Evolutionary conservation across 2,888 invertebrate genomes (phyloP), one percentile per base, ranked within the genome.

Genomic region (Plebejus anna): DNA sequence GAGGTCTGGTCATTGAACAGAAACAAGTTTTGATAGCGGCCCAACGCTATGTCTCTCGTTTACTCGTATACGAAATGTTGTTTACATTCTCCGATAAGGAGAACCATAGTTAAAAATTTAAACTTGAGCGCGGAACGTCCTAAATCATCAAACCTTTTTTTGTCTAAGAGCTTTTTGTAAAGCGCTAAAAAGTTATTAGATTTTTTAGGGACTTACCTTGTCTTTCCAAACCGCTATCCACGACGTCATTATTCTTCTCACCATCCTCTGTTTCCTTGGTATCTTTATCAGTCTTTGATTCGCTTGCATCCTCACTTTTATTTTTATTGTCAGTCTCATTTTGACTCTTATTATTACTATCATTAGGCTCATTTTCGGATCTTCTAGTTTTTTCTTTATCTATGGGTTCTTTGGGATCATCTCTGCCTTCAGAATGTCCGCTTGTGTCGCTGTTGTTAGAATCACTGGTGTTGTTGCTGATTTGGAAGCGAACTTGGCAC

Each of bases 381-480:
- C 1, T 70, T 16, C 71, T 70, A 3, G 22, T 59, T 22, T 22
- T 22, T 22, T 22, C 28, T 16, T 76, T 79, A n/a, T 78, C 78
- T 2, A 75, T 78, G 6, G 77, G 75, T 38, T 77, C 76, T 42
- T 78, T 77, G 38, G 57, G 61, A 72, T 77, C 66, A 81, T 84
- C 76, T 78, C 80, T 75, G 16, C 66, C 79, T 1, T 83, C 87
- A 0, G 89, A 88, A 66, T 83, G 86, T 0, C 81, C 83, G 79
- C 89, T 89, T 16, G 84, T 82, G 76, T 90, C 90, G 78, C 90
- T 90, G 80, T 87, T 88, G 82, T 83, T 88, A 2, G 90, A 90
- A 79, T 89, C 90, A 0, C 84, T 84, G 0, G 89, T 86, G 76
- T 83, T 85, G 77, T 76, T 80, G 79, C 82, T 81, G 32, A 88